A percentile compares a stretch with the other conserved stretches of the same genome.
Conservation (phyloP, 2,113 vertebrate genomes). For the Odobenus rosmarus region DNA sequence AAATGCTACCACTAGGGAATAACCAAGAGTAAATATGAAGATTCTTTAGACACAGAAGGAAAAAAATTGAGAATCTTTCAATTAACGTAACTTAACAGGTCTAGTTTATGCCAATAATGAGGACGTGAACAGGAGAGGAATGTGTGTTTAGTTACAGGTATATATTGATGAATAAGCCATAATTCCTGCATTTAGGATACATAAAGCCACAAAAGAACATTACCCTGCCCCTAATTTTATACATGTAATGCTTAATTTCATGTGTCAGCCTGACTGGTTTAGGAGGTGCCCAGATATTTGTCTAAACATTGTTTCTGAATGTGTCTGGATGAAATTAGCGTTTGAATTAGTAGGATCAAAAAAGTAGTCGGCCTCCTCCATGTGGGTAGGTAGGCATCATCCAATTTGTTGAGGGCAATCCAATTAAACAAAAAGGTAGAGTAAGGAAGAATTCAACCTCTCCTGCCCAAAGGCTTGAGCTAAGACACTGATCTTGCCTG, state of each 20-base stretch:
- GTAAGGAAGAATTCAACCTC: background rate
- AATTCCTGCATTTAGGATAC: background rate
- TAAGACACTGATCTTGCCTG: background rate
- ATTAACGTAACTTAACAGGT: background rate
- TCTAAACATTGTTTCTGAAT: background rate
- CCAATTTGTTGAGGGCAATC: background rate
- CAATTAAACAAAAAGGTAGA: background rate
- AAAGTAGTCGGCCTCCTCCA: background rate
- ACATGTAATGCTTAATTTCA: background rate
- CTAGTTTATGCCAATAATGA: background rate
- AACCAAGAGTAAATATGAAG: conserved; percentile 58
- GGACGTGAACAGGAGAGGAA: background rate
- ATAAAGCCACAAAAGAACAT: background rate
- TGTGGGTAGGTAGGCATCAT: background rate
- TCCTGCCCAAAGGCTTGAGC: background rate
- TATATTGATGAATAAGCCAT: background rate
- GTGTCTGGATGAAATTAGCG: background rate
- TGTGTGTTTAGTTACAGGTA: background rate
- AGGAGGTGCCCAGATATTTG: background rate
- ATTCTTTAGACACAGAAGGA: background rate
- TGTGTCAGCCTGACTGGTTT: background rate
- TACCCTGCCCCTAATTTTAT: background rate
- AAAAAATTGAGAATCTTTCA: background rate
- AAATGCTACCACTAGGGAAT: conserved; percentile 39
- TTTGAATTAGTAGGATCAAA: background rate